A percentile compares a stretch with the other conserved stretches of the same genome.
These are phyloP conservation scores for Noctilio leporinus DNA, from an alignment of 2,113 vertebrate species.

Conservation along the genomic window DNA sequence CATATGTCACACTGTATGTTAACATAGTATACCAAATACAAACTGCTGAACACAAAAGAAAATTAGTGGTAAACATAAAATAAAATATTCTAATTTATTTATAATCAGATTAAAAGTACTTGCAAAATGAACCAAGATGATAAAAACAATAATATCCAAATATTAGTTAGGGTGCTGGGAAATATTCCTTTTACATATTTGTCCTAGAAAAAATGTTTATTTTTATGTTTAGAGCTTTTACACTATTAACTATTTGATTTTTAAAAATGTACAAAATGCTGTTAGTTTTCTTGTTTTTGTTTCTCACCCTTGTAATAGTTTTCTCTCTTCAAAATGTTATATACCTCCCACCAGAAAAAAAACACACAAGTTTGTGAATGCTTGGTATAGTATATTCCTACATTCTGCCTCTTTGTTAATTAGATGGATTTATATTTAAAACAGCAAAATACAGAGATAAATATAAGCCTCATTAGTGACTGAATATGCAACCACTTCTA, in stretches of 20 bases:
- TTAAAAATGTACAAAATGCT: background rate
- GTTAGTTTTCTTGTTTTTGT: background rate
- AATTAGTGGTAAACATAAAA: background rate
- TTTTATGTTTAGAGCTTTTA: background rate
- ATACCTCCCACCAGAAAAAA: background rate
- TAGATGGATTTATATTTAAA: conserved; percentile 70
- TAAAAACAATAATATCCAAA: conserved; percentile 3
- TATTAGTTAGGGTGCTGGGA: background rate
- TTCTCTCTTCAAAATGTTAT: conserved; percentile 15
- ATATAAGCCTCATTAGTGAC: conserved; percentile 72
- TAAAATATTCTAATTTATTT: conserved; percentile 14
- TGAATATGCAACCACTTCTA: conserved; percentile 69
- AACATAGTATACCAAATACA: background rate
- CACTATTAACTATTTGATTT: background rate
- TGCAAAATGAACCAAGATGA: conserved; percentile 13
- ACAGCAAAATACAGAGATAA: conserved; percentile 70
- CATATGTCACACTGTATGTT: background rate
- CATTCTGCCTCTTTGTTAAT: conserved; percentile 63
- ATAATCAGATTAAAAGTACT: conserved; percentile 33
- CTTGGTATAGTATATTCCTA: background rate
- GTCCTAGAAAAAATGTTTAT: background rate
- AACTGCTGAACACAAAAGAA: background rate
- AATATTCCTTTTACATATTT: background rate
- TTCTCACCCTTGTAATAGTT: background rate
- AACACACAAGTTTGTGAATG: background rate